Evolutionary conservation across 2,888 invertebrate species (phyloP), one percentile per base, ranked within the genome.

Genomic region (Carcina quercana): DNA sequence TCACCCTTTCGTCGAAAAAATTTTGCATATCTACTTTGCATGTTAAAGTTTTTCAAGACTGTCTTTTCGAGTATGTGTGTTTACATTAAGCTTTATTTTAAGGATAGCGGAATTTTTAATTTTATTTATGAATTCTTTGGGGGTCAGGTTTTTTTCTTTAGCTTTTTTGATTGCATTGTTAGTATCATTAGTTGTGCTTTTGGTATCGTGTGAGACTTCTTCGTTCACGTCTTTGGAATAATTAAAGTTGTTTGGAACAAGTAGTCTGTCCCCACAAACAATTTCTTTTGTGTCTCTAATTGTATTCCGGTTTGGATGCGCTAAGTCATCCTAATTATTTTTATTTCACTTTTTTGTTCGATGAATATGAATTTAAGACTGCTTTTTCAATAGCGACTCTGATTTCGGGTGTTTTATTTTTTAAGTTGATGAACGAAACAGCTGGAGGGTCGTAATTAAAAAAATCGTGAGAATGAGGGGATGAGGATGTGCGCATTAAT

Each of bases 291-390:
- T 76, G 11, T 20, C 20, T 24, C 24, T 24, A 74, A 79, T 76
- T 80, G 72, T 72, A 75, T 75, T 73, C 82, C 73, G 73, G 80
- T 82, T 83, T 68, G 65, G 67, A 62, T 78, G 74, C 66, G 64
- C 59, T 40, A n/a, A 69, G 74, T 76, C 82, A 76, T 79, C 67
- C 57, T 69, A 52, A 57, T 20, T n/a, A 67, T 66, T 56, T 66
- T 56, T n/a, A n/a, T n/a, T n/a, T n/a, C n/a, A n/a, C n/a, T n/a
- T 68, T 73, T 71, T 67, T 69, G 63, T 68, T 68, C 63, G 59
- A 54, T 66, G 73, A 70, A 72, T 80, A 75, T n/a, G n/a, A n/a
- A n/a, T 75, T 64, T 67, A 55, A 46, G 49, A 42, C 58, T 44
- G 46, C 48, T 62, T 67, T 66, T 73, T 74, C 64, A 66, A 42